Evolutionary conservation across 2,113 vertebrate species (phyloP), one percentile per base, ranked within the genome.

Genomic region (Trichechus manatus): DNA sequence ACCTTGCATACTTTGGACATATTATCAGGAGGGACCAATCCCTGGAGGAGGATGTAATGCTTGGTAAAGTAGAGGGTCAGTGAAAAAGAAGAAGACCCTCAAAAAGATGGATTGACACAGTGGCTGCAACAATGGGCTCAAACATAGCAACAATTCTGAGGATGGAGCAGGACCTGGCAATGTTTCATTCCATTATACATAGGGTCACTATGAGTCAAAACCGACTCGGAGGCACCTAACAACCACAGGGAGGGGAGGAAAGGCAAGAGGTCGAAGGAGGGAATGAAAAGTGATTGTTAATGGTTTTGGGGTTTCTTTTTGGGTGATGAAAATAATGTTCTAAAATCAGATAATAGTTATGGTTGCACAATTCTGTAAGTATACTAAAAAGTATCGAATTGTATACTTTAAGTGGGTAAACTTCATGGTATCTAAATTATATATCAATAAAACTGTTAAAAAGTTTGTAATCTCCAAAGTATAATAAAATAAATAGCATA

Each of bases 331-430:
- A 92, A 64, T 74, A 92, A 64, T 74, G 3, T 79, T 82, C 61
- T 90, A 72, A 93, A 77, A 91, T 56, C 56, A 93, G 50, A 42
- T 70, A 87, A 88, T 78, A 64, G n/a, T 93, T 36, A 74, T 95
- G 20, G 31, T n/a, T 87, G 13, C 31, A 25, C 19, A 89, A 19
- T 75, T 96, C 61, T 82, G 10, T 64, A 77, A 95, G 56, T 61
- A 79, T 20, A 74, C 23, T 90, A 47, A 90, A 85, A 89, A 70
- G 11, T 1, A 80, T 36, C 64, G 53, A 87, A 89, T 89, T 85
- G 3, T 59, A 56, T 20, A 23, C 27, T 89, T 94, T 47, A 56
- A 84, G 72, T 4, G 42, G 63, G 7, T 72, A 56, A 92, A 56
- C 20, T 90, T 61, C 77, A 31, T 77, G 39, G 10, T 77, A 66